Evolutionary conservation across 2,113 vertebrate species (phyloP), one percentile per base, ranked within the genome.

Genomic region (Paratilapia polleni): DNA sequence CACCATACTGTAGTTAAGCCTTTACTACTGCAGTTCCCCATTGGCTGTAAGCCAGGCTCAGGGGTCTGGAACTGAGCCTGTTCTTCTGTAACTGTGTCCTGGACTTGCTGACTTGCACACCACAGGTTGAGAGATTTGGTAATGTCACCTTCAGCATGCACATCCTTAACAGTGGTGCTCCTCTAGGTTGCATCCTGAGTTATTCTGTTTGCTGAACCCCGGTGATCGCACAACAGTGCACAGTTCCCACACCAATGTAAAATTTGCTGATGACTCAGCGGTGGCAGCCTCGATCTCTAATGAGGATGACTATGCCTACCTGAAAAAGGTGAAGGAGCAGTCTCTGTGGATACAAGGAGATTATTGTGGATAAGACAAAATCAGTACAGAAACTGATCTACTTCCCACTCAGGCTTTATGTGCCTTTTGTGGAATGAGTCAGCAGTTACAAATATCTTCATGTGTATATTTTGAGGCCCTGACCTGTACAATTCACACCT

Each of bases 381-480:
- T 73, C 66, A 31, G 43, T 24, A 31, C 47, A 73, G 66, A 73
- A 52, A 49, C 66, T n/a, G 28, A 31, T 43, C 47, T 47, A 9
- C 66, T 2, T 52, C 66, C 66, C 66, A 52, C 66, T 73, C 66
- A 73, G 66, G 43, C 66, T n/a, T 24, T 17, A 31, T 12, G 0
- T 0, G 17, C 66, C 66, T 73, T 31, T 73, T 13, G 66, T 73
- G 66, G 43, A 49, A 73, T 73, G 66, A 73, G 66, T 73, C 66
- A 73, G 66, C 66, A 73, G 66, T 73, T 73, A 17, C 66, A 73
- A 73, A 73, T 73, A 73, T 73, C 66, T 73, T 73, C 24, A 20
- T n/a, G 66, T 73, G 43, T 73, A 73, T 73, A 73, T 73, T 73
- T n/a, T 73, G 66, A 73, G 66, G 47, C 47, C 43, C 43, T 73